Evolutionary conservation across 2,888 invertebrate genomes (phyloP).

Genomic region (Penaeus monodon): DNA sequence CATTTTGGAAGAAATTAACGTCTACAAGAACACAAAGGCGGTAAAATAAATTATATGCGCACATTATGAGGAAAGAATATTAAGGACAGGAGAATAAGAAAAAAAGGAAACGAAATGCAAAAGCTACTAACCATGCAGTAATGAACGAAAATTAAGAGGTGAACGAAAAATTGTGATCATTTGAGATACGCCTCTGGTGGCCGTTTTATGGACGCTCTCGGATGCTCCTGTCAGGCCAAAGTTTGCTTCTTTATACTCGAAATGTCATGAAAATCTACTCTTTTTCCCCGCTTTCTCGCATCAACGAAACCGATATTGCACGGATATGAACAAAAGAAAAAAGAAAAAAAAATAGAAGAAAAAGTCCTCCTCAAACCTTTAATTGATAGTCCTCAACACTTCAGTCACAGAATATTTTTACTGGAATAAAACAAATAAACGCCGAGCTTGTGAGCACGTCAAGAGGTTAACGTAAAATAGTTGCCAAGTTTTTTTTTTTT

Average conservation of each 20-base stretch:
- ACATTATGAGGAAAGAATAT: background rate
- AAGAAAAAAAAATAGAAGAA: too few species aligned
- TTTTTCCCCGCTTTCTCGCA: too few species aligned
- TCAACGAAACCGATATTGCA: too few species aligned
- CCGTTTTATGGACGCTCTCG: constrained; percentile 28
- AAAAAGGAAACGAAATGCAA: background rate
- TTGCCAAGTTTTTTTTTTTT: constrained; percentile 20
- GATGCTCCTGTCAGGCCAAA: constrained; percentile 18
- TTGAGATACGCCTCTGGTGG: constrained; percentile 28
- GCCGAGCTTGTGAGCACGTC: constrained; percentile 32
- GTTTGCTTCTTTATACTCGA: constrained; percentile 44
- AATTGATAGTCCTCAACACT: constrained; percentile 25
- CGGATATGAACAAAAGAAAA: too few species aligned
- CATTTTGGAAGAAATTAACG: too few species aligned
- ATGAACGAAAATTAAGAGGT: constrained; percentile 32
- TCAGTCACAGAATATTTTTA: constrained; percentile 34
- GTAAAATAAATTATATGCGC: background rate
- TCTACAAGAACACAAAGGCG: too few species aligned
- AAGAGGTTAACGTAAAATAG: background rate
- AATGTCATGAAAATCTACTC: background rate
- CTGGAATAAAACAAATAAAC: constrained; percentile 46
- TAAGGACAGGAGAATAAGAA: background rate
- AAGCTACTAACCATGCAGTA: constrained; percentile 1
- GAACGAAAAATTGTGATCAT: constrained; percentile 32
- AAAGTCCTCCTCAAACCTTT: background rate